Evolutionary conservation across 2,888 invertebrate genomes (phyloP).

Genomic region (Lumbricus terrestris): DNA sequence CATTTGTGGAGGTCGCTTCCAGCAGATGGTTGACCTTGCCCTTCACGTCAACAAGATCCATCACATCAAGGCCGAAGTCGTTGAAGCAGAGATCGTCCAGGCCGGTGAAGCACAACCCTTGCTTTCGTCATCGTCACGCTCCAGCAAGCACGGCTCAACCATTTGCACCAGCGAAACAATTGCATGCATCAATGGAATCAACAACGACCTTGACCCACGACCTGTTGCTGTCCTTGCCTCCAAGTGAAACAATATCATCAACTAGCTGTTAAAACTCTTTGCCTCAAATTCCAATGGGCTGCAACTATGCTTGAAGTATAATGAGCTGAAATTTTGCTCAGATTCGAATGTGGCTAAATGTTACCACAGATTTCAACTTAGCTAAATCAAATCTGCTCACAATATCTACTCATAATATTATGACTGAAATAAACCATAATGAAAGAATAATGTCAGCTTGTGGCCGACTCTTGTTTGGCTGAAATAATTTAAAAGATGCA

Average conservation of each 20-base stretch:
- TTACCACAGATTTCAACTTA: neutral
- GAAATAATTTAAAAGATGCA: no score
- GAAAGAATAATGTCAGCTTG: neutral
- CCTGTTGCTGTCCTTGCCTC: neutral
- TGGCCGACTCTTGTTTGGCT: neutral
- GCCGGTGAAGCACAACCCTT: neutral
- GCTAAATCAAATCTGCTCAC: neutral
- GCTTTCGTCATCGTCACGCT: neutral
- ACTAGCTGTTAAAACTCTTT: neutral
- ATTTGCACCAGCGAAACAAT: neutral
- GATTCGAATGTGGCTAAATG: neutral
- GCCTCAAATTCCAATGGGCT: neutral
- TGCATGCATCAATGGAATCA: neutral
- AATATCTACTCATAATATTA: neutral
- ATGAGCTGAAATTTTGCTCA: neutral
- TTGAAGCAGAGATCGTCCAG: slow-evolving; percentile 13
- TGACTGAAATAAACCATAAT: no score
- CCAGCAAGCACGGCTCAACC: slow-evolving; percentile 7
- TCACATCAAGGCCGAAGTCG: slow-evolving; percentile 18
- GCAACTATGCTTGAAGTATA: neutral
- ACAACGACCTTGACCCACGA: neutral
- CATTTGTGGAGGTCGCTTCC: slow-evolving; percentile 29
- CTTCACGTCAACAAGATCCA: slow-evolving; percentile 29
- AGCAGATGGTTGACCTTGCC: slow-evolving; percentile 23
- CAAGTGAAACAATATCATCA: neutral